Conservation (phyloP, 2,797 vertebrate species). For the Bovichtus diacanthus region DNA sequence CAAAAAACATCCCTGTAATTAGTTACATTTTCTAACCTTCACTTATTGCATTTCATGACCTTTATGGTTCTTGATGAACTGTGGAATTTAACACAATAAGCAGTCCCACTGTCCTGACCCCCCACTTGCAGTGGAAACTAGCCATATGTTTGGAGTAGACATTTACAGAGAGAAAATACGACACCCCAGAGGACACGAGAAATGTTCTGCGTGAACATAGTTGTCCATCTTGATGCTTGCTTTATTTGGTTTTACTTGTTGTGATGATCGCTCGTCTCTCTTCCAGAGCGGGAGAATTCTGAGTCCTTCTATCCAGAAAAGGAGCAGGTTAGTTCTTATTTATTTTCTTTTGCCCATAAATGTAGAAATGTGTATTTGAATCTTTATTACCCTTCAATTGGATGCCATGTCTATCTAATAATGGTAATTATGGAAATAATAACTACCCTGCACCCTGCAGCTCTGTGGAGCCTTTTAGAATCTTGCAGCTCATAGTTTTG, state of each 20-base stretch:
- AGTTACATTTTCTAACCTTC: not conserved
- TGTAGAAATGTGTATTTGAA: not conserved
- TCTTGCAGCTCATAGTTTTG: no score
- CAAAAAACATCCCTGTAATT: not conserved
- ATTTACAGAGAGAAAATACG: not conserved
- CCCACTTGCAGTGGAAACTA: not conserved
- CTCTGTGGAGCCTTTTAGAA: not conserved
- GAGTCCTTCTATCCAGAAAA: slow-evolving; percentile 35
- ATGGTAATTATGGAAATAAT: not conserved
- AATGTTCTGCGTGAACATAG: not conserved
- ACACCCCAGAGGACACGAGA: not conserved
- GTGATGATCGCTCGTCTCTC: slow-evolving; percentile 15
- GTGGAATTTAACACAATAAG: not conserved
- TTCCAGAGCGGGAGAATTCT: slow-evolving; percentile 38
- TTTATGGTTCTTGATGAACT: not conserved
- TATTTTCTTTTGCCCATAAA: not conserved
- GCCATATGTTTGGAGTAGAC: not conserved
- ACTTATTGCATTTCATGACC: not conserved
- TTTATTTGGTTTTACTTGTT: not conserved
- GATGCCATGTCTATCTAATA: not conserved
- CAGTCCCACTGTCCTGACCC: not conserved
- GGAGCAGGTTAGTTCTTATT: slow-evolving; percentile 49
- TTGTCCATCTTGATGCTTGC: not conserved
- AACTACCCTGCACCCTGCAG: not conserved
- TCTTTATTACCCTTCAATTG: not conserved